Conservation (phyloP, 2,888 invertebrate genomes). For the Acrocyrtus sp. region DNA sequence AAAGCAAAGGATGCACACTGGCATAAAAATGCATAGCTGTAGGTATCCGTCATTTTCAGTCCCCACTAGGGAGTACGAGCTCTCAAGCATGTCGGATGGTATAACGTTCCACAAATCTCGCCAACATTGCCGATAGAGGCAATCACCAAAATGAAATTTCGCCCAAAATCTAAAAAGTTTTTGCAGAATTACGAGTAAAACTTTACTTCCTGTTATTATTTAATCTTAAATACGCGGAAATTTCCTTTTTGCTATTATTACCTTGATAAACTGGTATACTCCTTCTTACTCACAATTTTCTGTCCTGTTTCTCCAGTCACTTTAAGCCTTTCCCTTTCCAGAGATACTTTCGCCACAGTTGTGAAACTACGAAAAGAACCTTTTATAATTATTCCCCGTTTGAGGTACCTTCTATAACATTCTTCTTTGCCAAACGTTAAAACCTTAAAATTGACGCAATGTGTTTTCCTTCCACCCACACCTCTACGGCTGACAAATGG, state of each 20-base stretch:
- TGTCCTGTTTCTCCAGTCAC: constrained; percentile 2
- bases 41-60: background rate
- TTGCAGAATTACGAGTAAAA: background rate
- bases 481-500: constrained; percentile 7
- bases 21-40: constrained; percentile 17
- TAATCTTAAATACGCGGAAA: background rate
- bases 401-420: too few relatives aligned
- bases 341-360: too few relatives aligned
- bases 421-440: too few relatives aligned
- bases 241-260: too few relatives aligned
- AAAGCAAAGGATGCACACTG: constrained; percentile 10
- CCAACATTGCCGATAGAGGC: constrained; percentile 57
- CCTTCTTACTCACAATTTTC: constrained; percentile 17
- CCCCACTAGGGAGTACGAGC: background rate
- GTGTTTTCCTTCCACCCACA: constrained; percentile 25
- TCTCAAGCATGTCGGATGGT: constrained; percentile 23
- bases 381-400: too few relatives aligned
- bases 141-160: constrained; percentile 48
- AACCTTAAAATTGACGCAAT: constrained; percentile 20
- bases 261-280: constrained; percentile 26
- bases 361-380: too few relatives aligned
- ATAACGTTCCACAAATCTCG: constrained; percentile 51
- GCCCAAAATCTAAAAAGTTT: constrained; percentile 55
- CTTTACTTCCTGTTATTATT: background rate
- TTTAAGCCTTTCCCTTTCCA: too few relatives aligned